phyloP scores from a whole-genome alignment of 1,140 invertebrate genomes.

The Sycophila sp. region DNA sequence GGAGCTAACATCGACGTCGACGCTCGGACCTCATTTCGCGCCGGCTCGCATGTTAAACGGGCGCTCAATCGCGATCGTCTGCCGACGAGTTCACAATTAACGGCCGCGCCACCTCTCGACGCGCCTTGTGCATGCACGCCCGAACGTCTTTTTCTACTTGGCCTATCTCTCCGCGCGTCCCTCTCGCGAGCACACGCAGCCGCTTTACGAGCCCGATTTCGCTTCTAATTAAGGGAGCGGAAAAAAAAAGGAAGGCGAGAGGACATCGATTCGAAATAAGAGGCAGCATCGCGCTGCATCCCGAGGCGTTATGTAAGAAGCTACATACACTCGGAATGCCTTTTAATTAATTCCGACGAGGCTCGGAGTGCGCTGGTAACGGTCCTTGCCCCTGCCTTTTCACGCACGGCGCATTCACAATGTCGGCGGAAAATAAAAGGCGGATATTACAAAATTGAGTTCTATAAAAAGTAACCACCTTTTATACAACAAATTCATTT shows the following conservation, averaged over 20 bases:
- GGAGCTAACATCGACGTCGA: too few species aligned
- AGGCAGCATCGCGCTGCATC: too few species aligned
- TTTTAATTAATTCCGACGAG: conserved; percentile 19
- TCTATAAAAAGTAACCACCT: too few species aligned
- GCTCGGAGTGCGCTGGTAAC: too few species aligned
- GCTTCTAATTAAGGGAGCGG: conserved; percentile 47
- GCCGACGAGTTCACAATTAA: conserved; percentile 49
- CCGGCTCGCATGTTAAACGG: conserved; percentile 47
- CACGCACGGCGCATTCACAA: neutral
- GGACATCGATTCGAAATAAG: too few species aligned
- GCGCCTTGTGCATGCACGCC: too few species aligned
- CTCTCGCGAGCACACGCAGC: too few species aligned
- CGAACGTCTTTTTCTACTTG: conserved; percentile 35
- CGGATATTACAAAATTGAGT: neutral
- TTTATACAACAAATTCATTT: too few species aligned
- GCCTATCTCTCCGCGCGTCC: neutral
- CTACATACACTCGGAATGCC: neutral
- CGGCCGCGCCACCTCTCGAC: conserved; percentile 44
- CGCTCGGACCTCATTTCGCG: conserved; percentile 42
- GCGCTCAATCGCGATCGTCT: conserved; percentile 46
- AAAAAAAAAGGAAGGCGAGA: neutral
- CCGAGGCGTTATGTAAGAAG: neutral
- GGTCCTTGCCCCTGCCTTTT: too few species aligned
- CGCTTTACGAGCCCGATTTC: conserved; percentile 43
- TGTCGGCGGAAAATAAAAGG: neutral